Percentiles rank a stretch among this genome's conserved stretches.
phyloP scores from a whole-genome alignment of 2,888 invertebrate species.

The Chelonus formosanus region DNA sequence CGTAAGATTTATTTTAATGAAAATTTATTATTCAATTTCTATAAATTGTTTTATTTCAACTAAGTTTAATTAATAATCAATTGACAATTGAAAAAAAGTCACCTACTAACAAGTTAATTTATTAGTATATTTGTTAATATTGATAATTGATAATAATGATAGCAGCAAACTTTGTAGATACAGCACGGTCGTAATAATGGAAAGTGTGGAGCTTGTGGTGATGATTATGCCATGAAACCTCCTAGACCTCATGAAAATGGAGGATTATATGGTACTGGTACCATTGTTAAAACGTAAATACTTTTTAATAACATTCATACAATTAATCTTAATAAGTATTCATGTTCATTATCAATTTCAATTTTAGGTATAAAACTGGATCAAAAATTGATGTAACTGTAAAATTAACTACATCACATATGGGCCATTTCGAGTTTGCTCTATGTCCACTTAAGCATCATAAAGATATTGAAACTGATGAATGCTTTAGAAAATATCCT shows the following conservation, averaged over 20 bases:
- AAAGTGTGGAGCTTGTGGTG: slow-evolving; percentile 70
- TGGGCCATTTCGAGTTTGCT: slow-evolving; percentile 66
- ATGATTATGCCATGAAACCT: slow-evolving; percentile 61
- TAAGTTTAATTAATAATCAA: too few species aligned
- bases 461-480: slow-evolving; percentile 65
- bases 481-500: slow-evolving; percentile 66
- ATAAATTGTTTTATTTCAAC: too few species aligned
- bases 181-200: slow-evolving; percentile 56
- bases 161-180: slow-evolving; percentile 11
- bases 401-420: slow-evolving; percentile 65
- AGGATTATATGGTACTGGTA: slow-evolving; percentile 67
- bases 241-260: slow-evolving; percentile 69
- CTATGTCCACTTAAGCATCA: slow-evolving; percentile 66
- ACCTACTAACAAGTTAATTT: too few species aligned
- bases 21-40: too few species aligned
- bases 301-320: not conserved
- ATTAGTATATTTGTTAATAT: too few species aligned
- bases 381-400: slow-evolving; percentile 57
- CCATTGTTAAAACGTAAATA: slow-evolving; percentile 63
- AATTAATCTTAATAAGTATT: too few species aligned
- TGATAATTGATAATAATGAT: too few species aligned
- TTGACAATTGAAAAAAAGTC: too few species aligned
- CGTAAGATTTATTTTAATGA: slow-evolving; percentile 49
- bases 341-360: too few species aligned
- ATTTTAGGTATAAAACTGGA: slow-evolving; percentile 54